A percentile compares a stretch with the other conserved stretches of the same genome.
phyloP scores from a whole-genome alignment of 2,113 vertebrate species.

The Hassar affinis region DNA sequence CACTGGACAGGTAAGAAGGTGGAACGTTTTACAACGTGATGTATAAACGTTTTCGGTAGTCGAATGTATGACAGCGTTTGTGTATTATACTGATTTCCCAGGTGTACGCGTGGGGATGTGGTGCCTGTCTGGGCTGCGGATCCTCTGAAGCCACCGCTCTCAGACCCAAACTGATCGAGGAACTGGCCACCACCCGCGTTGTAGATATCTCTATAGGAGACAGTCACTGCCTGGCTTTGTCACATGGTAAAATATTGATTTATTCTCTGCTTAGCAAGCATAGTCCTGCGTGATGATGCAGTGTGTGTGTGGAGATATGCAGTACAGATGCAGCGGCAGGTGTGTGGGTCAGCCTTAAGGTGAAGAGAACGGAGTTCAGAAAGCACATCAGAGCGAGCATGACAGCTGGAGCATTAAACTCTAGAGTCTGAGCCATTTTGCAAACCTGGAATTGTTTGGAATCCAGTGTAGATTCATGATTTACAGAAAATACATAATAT shows the following conservation, averaged over 20 bases:
- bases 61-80: background rate
- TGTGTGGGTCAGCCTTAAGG: background rate
- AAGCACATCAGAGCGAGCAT: background rate
- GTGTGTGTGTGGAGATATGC: background rate
- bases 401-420: background rate
- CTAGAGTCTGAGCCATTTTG: background rate
- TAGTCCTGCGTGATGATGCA: background rate
- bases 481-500: too few species aligned
- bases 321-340: background rate
- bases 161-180: constrained; percentile 90
- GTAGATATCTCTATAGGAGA: constrained; percentile 98
- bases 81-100: constrained; percentile 52
- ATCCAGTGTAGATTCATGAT: background rate
- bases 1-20: constrained; percentile 72
- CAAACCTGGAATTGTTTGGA: background rate
- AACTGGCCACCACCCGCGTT: constrained; percentile 90
- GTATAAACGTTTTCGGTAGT: background rate
- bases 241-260: constrained; percentile 77
- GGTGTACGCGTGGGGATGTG: constrained; percentile 97
- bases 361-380: background rate
- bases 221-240: constrained; percentile 95
- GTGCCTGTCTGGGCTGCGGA: constrained; percentile 93
- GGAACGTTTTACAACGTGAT: background rate
- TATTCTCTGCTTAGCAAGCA: background rate
- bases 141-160: constrained; percentile 94